Conservation (phyloP, 2,113 vertebrate species). For the Scalopus aquaticus region DNA sequence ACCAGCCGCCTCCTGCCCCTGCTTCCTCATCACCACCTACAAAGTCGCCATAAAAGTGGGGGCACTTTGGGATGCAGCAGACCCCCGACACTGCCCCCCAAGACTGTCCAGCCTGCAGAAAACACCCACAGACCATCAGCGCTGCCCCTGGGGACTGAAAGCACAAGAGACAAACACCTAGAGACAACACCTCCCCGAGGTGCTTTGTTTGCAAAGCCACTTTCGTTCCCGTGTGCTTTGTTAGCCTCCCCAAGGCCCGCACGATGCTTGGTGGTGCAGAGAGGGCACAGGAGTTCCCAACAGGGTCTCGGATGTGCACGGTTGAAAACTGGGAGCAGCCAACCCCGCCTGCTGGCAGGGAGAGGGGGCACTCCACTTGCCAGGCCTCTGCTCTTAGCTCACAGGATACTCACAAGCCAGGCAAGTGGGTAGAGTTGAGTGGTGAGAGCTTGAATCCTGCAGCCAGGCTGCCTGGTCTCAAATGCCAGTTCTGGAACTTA, state of each 20-base stretch:
- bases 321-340: conserved; percentile 62
- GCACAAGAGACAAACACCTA: not conserved
- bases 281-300: conserved; percentile 64
- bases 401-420: not conserved
- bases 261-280: conserved; percentile 77
- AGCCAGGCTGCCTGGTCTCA: not conserved
- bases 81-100: not conserved
- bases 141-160: conserved; percentile 43
- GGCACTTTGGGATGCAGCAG: not conserved
- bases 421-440: too few species aligned
- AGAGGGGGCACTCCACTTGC: not conserved
- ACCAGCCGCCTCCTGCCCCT: not conserved
- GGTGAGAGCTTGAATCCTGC: not conserved
- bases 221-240: conserved; percentile 75
- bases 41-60: too few species aligned
- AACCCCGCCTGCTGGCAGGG: too few species aligned
- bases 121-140: not conserved
- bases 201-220: conserved; percentile 77
- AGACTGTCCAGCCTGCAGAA: not conserved
- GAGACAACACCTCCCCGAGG: conserved; percentile 62
- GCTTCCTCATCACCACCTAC: not conserved
- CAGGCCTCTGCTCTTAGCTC: rapidly evolving
- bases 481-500: not conserved
- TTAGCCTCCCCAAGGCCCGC: conserved; percentile 70
- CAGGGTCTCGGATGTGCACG: conserved; percentile 67